Conservation (phyloP, 2,888 invertebrate genomes). For the Oscheius sp. region DNA sequence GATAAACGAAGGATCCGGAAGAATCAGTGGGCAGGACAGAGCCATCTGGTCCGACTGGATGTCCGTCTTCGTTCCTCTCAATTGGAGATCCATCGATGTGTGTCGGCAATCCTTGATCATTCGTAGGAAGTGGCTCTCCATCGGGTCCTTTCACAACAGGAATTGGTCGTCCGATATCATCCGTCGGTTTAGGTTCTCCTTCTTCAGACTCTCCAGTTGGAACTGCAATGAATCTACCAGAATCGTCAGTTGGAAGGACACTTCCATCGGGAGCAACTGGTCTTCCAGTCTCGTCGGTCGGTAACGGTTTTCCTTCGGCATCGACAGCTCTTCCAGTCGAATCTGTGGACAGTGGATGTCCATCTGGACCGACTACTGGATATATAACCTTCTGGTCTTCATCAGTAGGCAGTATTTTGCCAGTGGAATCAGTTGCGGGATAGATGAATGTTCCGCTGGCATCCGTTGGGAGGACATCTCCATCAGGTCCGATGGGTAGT, state of each 20-base stretch:
- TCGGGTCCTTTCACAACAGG: constrained; percentile 35
- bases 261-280: constrained; percentile 39
- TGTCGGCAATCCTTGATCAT: constrained; percentile 27
- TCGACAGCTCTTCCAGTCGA: constrained; percentile 28
- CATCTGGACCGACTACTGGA: constrained; percentile 37
- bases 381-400: neutral
- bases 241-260: constrained; percentile 44
- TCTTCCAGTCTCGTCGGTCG: constrained; percentile 43
- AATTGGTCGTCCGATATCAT: neutral
- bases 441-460: constrained; percentile 32
- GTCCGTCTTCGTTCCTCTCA: constrained; percentile 33
- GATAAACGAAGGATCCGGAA: constrained; percentile 39
- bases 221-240: constrained; percentile 38
- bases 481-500: constrained; percentile 46
- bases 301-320: constrained; percentile 43
- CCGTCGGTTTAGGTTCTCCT: constrained; percentile 31
- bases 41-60: constrained; percentile 38
- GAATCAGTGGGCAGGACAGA: constrained; percentile 52
- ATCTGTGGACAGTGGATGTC: constrained; percentile 18
- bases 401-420: constrained; percentile 36
- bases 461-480: constrained; percentile 50
- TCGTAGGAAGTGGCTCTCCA: constrained; percentile 27
- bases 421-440: constrained; percentile 15
- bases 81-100: constrained; percentile 31
- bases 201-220: constrained; percentile 56